These are phyloP conservation scores for Euproctis similis DNA, from an alignment of 2,888 invertebrate species.

Conservation along the genomic window DNA sequence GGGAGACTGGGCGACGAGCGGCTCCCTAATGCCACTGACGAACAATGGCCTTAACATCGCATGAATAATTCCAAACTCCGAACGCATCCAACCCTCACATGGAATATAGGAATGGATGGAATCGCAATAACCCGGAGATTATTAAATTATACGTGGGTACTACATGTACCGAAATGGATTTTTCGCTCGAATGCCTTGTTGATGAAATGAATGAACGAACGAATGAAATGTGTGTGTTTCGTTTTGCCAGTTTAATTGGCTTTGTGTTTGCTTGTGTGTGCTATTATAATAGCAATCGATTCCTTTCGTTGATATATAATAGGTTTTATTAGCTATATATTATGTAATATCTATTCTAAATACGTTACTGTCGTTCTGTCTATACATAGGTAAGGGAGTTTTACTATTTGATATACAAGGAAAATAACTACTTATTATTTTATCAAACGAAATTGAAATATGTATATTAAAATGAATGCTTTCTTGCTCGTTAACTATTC, in stretches of 20 bases:
- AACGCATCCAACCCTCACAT: conserved; percentile 43
- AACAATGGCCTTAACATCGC: conserved; percentile 55
- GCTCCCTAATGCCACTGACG: conserved; percentile 46
- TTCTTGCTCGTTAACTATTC: no score
- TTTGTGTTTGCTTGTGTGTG: conserved; percentile 11
- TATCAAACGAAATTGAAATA: no score
- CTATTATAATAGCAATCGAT: no score
- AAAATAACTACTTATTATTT: no score
- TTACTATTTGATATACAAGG: no score
- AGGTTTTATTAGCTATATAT: no score
- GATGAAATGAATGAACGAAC: conserved; percentile 27
- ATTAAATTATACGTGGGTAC: conserved; percentile 69
- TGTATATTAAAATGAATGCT: no score
- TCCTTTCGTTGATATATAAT: no score
- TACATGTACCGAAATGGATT: conserved; percentile 36
- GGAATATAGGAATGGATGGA: conserved; percentile 37
- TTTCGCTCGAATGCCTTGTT: conserved; percentile 28
- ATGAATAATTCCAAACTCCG: conserved; percentile 55
- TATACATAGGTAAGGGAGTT: no score
- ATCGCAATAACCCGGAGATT: conserved; percentile 65
- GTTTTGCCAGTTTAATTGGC: conserved; percentile 20
- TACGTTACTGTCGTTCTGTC: no score
- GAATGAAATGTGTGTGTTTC: no score
- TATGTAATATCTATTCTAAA: no score
- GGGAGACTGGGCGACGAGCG: conserved; percentile 16